Conservation (phyloP, 64 coral and sea anemone genomes). For the Orbicella faveolata region DNA sequence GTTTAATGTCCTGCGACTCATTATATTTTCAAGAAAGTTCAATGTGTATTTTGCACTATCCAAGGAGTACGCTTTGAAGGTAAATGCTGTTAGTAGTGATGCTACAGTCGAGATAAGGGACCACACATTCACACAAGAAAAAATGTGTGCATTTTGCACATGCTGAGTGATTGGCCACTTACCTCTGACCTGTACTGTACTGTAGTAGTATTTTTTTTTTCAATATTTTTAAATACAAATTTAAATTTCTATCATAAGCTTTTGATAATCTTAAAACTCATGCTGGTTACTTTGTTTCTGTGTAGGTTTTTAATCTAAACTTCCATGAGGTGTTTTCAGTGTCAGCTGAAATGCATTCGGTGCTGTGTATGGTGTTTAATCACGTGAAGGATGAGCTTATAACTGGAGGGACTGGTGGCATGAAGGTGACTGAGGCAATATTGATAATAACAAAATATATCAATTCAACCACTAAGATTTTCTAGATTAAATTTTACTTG, state of each 20-base stretch:
- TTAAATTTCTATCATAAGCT: background rate
- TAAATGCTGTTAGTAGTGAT: background rate
- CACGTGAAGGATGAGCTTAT: constrained; percentile 85
- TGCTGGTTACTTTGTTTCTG: background rate
- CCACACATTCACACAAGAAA: too few species aligned
- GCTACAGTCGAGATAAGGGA: background rate
- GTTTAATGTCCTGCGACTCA: constrained; percentile 92
- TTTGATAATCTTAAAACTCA: background rate
- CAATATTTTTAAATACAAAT: too few species aligned
- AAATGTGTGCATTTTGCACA: too few species aligned
- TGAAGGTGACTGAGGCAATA: constrained; percentile 51
- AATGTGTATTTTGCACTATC: constrained; percentile 99
- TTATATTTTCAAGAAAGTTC: constrained; percentile 89
- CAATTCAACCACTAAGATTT: too few species aligned
- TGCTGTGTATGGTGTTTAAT: constrained; percentile 97
- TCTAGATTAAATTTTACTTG: too few species aligned
- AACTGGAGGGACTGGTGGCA: constrained; percentile 95
- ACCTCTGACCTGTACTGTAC: too few species aligned
- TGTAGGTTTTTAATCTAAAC: constrained; percentile 94
- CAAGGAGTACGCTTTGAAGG: constrained; percentile 99
- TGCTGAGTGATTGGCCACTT: too few species aligned
- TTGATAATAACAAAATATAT: too few species aligned
- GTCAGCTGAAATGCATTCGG: constrained; percentile 94
- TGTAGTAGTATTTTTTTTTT: too few species aligned
- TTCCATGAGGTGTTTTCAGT: constrained; percentile 98